Evolutionary conservation across 2,888 invertebrate genomes (phyloP).

Genomic region (Phortica okadai): DNA sequence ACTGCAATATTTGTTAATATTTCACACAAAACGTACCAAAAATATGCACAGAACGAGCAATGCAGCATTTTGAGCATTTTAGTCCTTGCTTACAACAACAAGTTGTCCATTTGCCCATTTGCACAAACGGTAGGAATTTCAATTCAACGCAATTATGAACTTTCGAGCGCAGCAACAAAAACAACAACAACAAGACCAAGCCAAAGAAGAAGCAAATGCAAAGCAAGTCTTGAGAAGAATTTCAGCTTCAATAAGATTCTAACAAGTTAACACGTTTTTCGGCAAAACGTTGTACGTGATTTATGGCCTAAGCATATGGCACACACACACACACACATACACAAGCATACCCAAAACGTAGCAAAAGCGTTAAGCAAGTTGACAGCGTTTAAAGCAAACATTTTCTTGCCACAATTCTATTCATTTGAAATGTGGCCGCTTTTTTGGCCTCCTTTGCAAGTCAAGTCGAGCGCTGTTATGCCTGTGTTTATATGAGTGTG

Average conservation of each 20-base stretch:
- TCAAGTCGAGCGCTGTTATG: background rate
- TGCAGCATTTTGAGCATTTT: no score
- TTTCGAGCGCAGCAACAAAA: background rate
- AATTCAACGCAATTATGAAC: background rate
- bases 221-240: background rate
- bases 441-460: conserved; percentile 4
- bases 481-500: background rate
- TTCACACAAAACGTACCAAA: conserved; percentile 17
- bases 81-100: no score
- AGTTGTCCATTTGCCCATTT: background rate
- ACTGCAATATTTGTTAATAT: conserved; percentile 26
- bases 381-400: background rate
- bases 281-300: conserved; percentile 10
- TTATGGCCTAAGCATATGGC: conserved; percentile 13
- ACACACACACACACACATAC: background rate
- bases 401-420: conserved; percentile 7
- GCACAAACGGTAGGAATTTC: background rate
- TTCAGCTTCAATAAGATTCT: background rate
- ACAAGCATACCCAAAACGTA: background rate
- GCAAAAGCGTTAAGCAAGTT: background rate
- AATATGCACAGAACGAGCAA: background rate
- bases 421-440: conserved; percentile 13
- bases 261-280: conserved; percentile 8
- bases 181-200: background rate
- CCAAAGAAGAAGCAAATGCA: background rate